Evolutionary conservation across 2,797 vertebrate genomes (phyloP).

Genomic region (Poliocrania exsul): DNA sequence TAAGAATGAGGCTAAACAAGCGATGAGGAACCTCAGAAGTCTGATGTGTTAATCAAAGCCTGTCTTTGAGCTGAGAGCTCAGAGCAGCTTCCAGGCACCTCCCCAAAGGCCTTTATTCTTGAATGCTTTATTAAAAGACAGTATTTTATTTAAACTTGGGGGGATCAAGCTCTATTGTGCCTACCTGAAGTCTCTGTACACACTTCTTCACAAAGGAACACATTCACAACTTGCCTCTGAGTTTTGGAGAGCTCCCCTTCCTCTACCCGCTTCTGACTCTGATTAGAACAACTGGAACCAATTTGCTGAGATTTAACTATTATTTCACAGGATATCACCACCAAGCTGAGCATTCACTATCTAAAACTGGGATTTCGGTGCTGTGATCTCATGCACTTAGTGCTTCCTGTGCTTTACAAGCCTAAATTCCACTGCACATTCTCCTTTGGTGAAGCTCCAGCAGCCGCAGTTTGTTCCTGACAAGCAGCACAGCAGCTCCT

Average conservation of each 20-base stretch:
- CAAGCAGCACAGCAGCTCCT: neutral
- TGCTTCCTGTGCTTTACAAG: neutral
- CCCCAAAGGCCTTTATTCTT: neutral
- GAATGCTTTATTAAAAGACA: neutral
- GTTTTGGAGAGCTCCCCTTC: neutral
- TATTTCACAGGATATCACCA: neutral
- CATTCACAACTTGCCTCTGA: neutral
- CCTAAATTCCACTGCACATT: neutral
- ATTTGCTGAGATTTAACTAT: neutral
- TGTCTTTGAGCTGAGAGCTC: neutral
- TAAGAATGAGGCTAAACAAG: neutral
- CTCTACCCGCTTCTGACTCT: neutral
- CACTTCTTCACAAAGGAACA: neutral
- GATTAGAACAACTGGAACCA: neutral
- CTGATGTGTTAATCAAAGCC: conserved; percentile 13
- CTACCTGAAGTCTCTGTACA: neutral
- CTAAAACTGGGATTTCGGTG: neutral
- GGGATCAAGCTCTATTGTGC: neutral
- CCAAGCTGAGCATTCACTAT: neutral
- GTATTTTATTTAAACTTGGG: neutral
- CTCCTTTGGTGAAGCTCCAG: neutral
- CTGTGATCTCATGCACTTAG: neutral
- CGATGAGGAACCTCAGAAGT: neutral
- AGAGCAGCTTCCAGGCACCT: neutral
- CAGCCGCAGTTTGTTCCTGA: neutral